These are phyloP conservation scores for Limonius californicus DNA, from an alignment of 1,140 invertebrate species.

Conservation along the genomic window DNA sequence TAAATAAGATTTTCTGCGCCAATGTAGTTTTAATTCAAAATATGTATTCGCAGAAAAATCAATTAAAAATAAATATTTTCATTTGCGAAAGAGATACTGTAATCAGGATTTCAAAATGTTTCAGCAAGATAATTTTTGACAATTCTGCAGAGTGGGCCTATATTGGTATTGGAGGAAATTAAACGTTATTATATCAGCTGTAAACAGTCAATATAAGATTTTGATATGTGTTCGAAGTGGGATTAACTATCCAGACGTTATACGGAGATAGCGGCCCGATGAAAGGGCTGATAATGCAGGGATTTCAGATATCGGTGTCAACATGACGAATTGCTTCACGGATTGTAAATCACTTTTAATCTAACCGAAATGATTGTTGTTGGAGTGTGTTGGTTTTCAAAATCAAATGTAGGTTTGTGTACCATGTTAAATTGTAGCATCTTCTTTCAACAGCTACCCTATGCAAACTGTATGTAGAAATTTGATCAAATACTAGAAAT, in stretches of 20 bases:
- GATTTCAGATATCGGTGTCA: constrained; percentile 45
- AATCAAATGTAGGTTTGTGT: neutral
- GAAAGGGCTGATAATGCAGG: constrained; percentile 42
- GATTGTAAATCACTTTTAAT: constrained; percentile 46
- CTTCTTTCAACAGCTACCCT: too few relatives aligned
- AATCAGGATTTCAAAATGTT: too few relatives aligned
- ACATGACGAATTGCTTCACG: constrained; percentile 43
- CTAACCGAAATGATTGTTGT: constrained; percentile 27
- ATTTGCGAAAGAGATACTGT: too few relatives aligned
- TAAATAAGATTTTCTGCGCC: too few relatives aligned
- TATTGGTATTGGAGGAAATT: neutral
- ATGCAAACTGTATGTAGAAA: too few relatives aligned
- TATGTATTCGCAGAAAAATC: too few relatives aligned
- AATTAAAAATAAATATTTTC: too few relatives aligned
- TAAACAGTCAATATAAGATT: constrained; percentile 14
- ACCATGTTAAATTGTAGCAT: neutral
- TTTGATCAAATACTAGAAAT: too few relatives aligned
- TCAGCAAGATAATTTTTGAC: too few relatives aligned
- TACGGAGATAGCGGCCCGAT: constrained; percentile 38
- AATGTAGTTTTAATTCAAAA: too few relatives aligned
- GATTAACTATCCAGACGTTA: constrained; percentile 40
- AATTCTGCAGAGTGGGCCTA: neutral
- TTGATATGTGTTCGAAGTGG: constrained; percentile 18
- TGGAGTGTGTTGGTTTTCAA: neutral
- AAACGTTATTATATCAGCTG: constrained; percentile 14